phyloP scores from a whole-genome alignment of 23 tunicate species.

The Styela plicata region DNA sequence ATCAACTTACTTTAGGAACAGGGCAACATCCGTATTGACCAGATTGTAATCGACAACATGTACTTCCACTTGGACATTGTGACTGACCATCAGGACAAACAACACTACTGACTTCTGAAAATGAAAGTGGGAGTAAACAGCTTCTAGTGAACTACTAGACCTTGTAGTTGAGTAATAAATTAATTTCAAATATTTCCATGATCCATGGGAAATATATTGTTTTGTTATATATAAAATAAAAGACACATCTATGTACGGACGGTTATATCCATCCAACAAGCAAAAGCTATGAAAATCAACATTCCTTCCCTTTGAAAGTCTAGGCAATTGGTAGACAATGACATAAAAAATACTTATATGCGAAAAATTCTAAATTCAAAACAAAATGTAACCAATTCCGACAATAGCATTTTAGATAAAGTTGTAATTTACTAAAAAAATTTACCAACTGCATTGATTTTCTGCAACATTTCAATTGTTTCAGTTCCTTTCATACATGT shows the following conservation, averaged over 20 bases:
- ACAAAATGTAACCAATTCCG: too few relatives aligned
- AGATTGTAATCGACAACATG: constrained; percentile 19
- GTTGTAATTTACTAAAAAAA: too few relatives aligned
- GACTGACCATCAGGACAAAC: constrained; percentile 15
- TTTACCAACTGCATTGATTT: neutral
- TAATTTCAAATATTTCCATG: neutral
- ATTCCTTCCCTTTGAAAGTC: too few relatives aligned
- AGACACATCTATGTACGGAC: too few relatives aligned
- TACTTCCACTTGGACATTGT: constrained; percentile 22
- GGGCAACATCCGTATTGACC: constrained; percentile 38
- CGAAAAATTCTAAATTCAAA: too few relatives aligned
- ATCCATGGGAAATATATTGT: neutral
- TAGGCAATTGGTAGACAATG: too few relatives aligned
- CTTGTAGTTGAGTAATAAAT: neutral
- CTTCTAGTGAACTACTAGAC: too few relatives aligned
- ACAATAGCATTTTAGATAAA: too few relatives aligned
- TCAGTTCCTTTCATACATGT: constrained; percentile 1
- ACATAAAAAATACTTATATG: too few relatives aligned
- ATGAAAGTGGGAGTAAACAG: too few relatives aligned
- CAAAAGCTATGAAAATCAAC: too few relatives aligned
- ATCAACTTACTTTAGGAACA: constrained; percentile 8
- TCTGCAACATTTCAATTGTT: neutral
- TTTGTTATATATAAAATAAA: neutral
- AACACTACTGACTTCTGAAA: constrained; percentile 11
- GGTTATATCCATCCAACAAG: neutral